phyloP scores from a whole-genome alignment of 2,797 vertebrate species.

The Myoxocephalus aenaeus region DNA sequence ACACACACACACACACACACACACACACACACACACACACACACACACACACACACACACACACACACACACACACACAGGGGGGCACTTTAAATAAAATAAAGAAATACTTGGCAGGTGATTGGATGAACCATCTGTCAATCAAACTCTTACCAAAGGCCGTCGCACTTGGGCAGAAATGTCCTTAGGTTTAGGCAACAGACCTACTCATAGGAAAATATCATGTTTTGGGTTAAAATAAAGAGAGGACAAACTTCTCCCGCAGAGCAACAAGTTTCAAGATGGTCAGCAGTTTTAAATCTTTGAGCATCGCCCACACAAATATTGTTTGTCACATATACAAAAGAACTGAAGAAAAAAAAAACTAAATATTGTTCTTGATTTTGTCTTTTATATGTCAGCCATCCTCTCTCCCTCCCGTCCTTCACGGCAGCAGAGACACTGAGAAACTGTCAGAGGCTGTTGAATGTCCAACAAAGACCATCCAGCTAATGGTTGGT shows the following conservation, averaged over 20 bases:
- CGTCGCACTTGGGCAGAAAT: not conserved
- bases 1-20: conserved; percentile 19
- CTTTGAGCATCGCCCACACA: not conserved
- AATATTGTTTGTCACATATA: not conserved
- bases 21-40: conserved; percentile 15
- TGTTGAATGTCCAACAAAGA: conserved; percentile 23
- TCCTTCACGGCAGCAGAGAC: not conserved
- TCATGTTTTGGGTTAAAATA: not conserved
- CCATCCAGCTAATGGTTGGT: conserved; percentile 26
- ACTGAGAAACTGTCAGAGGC: not conserved
- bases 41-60: too few relatives aligned
- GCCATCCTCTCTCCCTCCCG: not conserved
- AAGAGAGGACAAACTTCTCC: not conserved
- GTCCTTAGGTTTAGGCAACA: not conserved
- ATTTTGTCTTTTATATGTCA: not conserved
- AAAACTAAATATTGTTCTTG: not conserved
- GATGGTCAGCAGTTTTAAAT: not conserved
- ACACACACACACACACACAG: too few relatives aligned
- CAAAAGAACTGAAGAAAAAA: not conserved
- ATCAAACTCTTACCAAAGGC: not conserved
- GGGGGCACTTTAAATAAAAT: too few relatives aligned
- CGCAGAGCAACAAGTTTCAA: not conserved
- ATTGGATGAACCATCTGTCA: not conserved
- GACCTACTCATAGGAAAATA: not conserved
- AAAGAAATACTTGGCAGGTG: too few relatives aligned